Conservation (phyloP, 2,113 vertebrate species). For the Nymphicus hollandicus region DNA sequence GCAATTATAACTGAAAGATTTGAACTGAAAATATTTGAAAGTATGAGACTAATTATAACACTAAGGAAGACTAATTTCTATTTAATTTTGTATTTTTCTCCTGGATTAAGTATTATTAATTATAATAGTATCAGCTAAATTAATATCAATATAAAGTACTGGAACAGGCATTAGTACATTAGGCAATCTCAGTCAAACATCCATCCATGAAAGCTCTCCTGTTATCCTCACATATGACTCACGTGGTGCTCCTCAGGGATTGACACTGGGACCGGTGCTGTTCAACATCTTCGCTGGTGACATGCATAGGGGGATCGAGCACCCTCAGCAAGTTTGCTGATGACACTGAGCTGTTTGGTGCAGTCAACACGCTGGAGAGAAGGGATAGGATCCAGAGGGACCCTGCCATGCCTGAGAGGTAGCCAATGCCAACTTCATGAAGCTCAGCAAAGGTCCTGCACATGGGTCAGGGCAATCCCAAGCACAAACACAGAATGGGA, state of each 20-base stretch:
- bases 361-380: neutral
- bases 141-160: neutral
- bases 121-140: neutral
- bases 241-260: neutral
- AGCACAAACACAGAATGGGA: neutral
- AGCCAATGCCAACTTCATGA: neutral
- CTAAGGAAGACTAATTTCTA: neutral
- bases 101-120: neutral
- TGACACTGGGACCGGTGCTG: neutral
- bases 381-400: neutral
- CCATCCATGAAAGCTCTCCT: neutral
- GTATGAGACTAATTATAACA: neutral
- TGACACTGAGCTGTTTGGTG: neutral
- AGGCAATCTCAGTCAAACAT: neutral
- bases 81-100: neutral
- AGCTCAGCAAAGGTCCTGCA: neutral
- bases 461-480: neutral
- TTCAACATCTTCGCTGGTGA: neutral
- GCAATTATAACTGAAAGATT: neutral
- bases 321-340: neutral
- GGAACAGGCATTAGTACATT: neutral
- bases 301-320: neutral
- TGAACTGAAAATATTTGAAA: constrained; percentile 14
- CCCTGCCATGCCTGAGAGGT: neutral
- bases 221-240: neutral